Conservation (phyloP, 2,797 vertebrate genomes). For the Mormyrus hasselquistii region DNA sequence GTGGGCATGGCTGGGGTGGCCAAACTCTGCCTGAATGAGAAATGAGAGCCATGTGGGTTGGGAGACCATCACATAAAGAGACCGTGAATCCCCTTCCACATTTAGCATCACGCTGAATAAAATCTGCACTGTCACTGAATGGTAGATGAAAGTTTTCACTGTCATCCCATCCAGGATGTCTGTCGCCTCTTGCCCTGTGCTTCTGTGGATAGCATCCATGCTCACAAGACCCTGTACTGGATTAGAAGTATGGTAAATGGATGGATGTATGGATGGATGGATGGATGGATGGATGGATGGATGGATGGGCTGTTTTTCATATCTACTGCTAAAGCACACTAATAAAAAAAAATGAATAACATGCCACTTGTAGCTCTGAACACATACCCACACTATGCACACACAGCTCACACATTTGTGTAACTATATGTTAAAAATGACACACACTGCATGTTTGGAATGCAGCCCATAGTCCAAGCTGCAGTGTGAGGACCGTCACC, state of each 20-base stretch:
- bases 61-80: neutral
- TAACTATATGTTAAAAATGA: neutral
- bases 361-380: neutral
- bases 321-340: neutral
- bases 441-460: neutral
- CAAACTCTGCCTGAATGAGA: neutral
- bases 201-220: neutral
- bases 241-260: neutral
- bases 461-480: neutral
- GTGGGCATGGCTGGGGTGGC: neutral
- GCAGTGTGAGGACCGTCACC: neutral
- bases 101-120: neutral
- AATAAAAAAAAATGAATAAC: neutral
- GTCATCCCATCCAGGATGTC: neutral
- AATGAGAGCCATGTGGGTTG: neutral
- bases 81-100: neutral
- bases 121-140: neutral
- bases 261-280: neutral
- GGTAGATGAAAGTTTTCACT: neutral
- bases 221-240: neutral
- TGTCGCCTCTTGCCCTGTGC: neutral
- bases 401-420: neutral
- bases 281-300: neutral
- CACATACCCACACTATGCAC: neutral
- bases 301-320: neutral